Base-by-base conservation (phyloP, 2,113 vertebrate genomes). In the Lynx canadensis region DNA sequence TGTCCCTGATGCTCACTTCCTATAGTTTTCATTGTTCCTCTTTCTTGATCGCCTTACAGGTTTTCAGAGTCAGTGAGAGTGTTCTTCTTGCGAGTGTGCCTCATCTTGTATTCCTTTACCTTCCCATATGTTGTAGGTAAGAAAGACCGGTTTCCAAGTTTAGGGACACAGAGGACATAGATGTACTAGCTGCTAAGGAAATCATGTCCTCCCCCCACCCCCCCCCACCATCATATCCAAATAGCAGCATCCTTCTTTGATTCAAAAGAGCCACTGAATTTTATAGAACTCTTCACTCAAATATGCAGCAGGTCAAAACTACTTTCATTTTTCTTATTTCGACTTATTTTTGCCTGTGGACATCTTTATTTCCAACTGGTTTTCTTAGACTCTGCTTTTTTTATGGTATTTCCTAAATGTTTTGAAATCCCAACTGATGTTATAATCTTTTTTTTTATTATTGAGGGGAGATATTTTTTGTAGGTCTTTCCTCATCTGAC, bases 371-470 rank as follows among this genome's bases (percentile, higher is more conserved):
- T 82, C 45, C 45, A 79, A 73, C 15, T 74, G 21, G 3, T 91
- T 86, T 96, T 48, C n/a, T 95, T 50, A 55, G 48, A 36, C n/a
- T 91, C n/a, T 86, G 7, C 73, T 68, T 76, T 82, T 82, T 95
- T n/a, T 63, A 48, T 27, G 13, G 14, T 76, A 95, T 81, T 89
- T 92, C 76, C 90, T 84, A 90, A 94, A 83, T 48, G 66, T 81
- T 95, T 88, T 97, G 4, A 89, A 94, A 78, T 45, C n/a, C 52
- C 45, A 89, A 4, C 4, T 86, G 76, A 52, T 27, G 87, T 41
- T n/a, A 85, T 88, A 68, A 84, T 82, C 5, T 18, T 25, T 69
- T 86, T 83, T 52, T 25, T 69, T 86, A 92, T 83, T 48, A 94
- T 36, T 66, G 50, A 95, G 29, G 45, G 57, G 18, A 85, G 45